phyloP scores from a whole-genome alignment of 2,797 vertebrate genomes.

The Morus bassanus region DNA sequence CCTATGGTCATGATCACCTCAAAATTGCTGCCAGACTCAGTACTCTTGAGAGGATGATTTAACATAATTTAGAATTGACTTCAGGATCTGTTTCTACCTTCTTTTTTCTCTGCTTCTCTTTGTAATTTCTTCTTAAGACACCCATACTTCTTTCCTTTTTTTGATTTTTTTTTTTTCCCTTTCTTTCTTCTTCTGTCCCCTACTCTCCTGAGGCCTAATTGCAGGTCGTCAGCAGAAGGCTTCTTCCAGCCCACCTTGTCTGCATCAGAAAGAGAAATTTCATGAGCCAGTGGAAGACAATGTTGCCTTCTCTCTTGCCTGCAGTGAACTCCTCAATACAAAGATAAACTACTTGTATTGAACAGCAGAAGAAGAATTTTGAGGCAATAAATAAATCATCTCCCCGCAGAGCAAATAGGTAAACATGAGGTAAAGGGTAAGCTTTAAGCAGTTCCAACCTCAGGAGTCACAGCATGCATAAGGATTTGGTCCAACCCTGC shows the following conservation, averaged over 20 bases:
- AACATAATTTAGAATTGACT: neutral
- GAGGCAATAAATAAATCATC: conserved; percentile 50
- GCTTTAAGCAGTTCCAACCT: conserved; percentile 11
- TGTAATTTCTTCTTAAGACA: neutral
- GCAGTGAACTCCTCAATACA: conserved; percentile 11
- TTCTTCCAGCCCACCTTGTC: neutral
- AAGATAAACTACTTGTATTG: conserved; percentile 65
- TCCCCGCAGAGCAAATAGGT: neutral
- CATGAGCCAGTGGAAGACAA: neutral
- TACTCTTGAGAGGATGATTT: neutral
- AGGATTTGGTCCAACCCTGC: neutral
- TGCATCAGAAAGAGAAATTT: neutral
- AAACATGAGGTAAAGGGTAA: neutral
- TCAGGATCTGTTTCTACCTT: neutral
- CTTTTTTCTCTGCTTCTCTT: neutral
- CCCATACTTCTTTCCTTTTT: neutral
- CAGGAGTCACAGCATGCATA: neutral
- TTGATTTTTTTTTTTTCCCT: neutral
- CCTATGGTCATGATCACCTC: neutral
- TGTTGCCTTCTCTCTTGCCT: conserved; percentile 55
- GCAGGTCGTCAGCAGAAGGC: neutral
- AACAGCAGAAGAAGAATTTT: conserved; percentile 41
- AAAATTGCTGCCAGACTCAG: neutral
- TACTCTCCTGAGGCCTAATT: neutral
- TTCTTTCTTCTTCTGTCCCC: neutral